These are phyloP conservation scores for Pocillopora verrucosa DNA, from an alignment of 64 coral and sea anemone genomes.

Conservation along the genomic window DNA sequence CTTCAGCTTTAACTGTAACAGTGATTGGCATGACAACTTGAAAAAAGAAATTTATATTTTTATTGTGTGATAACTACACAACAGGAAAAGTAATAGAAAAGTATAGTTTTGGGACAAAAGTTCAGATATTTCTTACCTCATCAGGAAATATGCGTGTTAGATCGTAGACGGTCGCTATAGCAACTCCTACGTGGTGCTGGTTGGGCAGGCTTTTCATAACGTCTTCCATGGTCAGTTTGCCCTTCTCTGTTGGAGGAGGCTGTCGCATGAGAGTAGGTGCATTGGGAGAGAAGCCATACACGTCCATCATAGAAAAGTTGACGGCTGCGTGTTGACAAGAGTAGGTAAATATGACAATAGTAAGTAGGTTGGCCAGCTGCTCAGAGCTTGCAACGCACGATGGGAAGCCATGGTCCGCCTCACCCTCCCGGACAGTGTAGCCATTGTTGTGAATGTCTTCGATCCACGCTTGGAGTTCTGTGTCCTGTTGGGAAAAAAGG, in stretches of 20 bases:
- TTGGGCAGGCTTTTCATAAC: conserved; percentile 78
- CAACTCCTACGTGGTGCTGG: conserved; percentile 68
- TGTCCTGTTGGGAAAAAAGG: conserved; percentile 13
- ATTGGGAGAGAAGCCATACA: conserved; percentile 70
- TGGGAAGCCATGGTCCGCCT: conserved; percentile 74
- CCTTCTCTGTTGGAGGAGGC: conserved; percentile 79
- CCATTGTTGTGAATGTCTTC: conserved; percentile 78
- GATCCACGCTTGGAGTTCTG: conserved; percentile 80
- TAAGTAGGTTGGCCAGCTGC: conserved; percentile 54
- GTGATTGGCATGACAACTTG: no score
- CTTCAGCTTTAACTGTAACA: no score
- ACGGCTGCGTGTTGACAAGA: conserved; percentile 86
- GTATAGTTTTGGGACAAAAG: background rate
- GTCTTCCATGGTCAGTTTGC: conserved; percentile 44
- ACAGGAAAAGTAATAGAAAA: background rate
- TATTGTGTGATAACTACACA: background rate
- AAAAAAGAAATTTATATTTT: no score
- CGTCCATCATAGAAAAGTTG: conserved; percentile 80
- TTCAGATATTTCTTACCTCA: conserved; percentile 39
- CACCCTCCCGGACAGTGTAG: conserved; percentile 46
- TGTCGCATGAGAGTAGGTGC: conserved; percentile 71
- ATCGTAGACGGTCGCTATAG: conserved; percentile 71
- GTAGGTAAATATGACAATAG: conserved; percentile 76
- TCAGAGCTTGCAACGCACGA: conserved; percentile 30
- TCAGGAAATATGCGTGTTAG: conserved; percentile 68